Percentiles rank a stretch among this genome's conserved stretches.
phyloP scores from a whole-genome alignment of 2,888 invertebrate species.

The Mythimna lalbum region DNA sequence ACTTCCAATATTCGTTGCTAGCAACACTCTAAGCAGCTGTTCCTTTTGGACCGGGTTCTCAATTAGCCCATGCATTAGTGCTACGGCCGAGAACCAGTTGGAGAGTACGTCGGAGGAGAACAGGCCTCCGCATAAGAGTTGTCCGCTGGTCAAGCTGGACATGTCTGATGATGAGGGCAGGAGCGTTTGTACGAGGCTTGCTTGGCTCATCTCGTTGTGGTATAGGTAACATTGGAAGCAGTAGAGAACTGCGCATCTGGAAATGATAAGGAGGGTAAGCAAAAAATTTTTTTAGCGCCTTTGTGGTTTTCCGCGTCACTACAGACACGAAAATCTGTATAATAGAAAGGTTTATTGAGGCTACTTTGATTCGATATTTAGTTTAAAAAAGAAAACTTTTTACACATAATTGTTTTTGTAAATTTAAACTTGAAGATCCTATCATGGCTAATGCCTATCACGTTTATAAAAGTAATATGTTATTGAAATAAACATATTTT shows the following conservation, averaged over 20 bases:
- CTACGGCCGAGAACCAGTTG: conserved; percentile 98
- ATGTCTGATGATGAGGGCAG: conserved; percentile 96
- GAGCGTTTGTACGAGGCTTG: conserved; percentile 97
- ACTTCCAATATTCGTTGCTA: conserved; percentile 96
- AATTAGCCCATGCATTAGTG: conserved; percentile 96
- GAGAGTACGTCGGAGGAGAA: conserved; percentile 97
- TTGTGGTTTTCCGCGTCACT: background rate
- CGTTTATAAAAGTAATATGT: too few species aligned
- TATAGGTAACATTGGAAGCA: conserved; percentile 99
- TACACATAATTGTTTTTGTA: too few species aligned
- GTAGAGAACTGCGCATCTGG: conserved; percentile 98
- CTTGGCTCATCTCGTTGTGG: conserved; percentile 97
- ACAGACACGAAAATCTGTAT: background rate
- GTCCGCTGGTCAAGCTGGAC: conserved; percentile 94
- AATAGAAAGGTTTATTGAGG: background rate
- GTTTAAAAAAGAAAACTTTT: too few species aligned
- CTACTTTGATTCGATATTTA: background rate
- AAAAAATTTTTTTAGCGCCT: background rate
- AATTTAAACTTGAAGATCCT: too few species aligned
- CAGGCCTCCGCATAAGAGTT: conserved; percentile 97
- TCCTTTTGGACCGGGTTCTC: conserved; percentile 97
- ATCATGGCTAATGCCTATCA: too few species aligned
- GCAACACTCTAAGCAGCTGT: conserved; percentile 96
- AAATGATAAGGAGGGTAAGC: conserved; percentile 16
- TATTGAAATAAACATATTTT: too few species aligned